phyloP scores from a whole-genome alignment of 2,888 invertebrate species.

The Branchinecta sandiegonensis region DNA sequence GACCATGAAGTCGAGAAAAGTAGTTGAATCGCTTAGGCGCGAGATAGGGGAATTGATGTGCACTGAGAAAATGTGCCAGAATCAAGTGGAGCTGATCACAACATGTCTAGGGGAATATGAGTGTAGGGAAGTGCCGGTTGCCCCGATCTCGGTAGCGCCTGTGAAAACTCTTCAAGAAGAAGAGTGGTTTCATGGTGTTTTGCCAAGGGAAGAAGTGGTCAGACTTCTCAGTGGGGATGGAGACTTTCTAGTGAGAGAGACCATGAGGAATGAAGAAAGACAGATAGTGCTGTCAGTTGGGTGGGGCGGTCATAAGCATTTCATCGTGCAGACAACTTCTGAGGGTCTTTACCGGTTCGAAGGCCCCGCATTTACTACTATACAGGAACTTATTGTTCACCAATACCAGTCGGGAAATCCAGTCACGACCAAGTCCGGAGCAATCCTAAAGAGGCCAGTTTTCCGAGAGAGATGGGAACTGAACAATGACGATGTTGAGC shows the following conservation, averaged over 20 bases:
- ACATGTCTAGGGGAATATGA: slow-evolving; percentile 43
- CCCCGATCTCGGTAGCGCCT: slow-evolving; percentile 24
- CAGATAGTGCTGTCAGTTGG: slow-evolving; percentile 83
- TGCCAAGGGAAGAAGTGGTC: slow-evolving; percentile 90
- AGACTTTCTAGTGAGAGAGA: slow-evolving; percentile 85
- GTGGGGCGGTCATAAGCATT: slow-evolving; percentile 93
- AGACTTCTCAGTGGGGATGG: slow-evolving; percentile 77
- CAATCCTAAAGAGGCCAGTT: slow-evolving; percentile 69
- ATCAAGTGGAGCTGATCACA: slow-evolving; percentile 66
- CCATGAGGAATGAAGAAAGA: slow-evolving; percentile 73
- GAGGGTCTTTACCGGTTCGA: slow-evolving; percentile 91
- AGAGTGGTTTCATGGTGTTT: slow-evolving; percentile 93
- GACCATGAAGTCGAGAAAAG: slow-evolving; percentile 30
- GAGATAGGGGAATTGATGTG: slow-evolving; percentile 66
- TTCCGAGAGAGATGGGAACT: slow-evolving; percentile 86
- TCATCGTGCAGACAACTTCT: slow-evolving; percentile 84
- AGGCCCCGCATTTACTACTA: slow-evolving; percentile 81
- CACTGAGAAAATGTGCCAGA: slow-evolving; percentile 64
- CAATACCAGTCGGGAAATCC: slow-evolving; percentile 72
- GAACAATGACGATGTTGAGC: slow-evolving; percentile 82
- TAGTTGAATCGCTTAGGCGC: slow-evolving; percentile 39
- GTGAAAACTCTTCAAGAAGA: slow-evolving; percentile 51
- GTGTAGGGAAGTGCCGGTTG: slow-evolving; percentile 2
- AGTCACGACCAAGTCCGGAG: slow-evolving; percentile 82
- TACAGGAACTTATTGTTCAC: slow-evolving; percentile 76